Evolutionary conservation across 2,113 vertebrate genomes (phyloP).

Genomic region (Corythornis cristatus): DNA sequence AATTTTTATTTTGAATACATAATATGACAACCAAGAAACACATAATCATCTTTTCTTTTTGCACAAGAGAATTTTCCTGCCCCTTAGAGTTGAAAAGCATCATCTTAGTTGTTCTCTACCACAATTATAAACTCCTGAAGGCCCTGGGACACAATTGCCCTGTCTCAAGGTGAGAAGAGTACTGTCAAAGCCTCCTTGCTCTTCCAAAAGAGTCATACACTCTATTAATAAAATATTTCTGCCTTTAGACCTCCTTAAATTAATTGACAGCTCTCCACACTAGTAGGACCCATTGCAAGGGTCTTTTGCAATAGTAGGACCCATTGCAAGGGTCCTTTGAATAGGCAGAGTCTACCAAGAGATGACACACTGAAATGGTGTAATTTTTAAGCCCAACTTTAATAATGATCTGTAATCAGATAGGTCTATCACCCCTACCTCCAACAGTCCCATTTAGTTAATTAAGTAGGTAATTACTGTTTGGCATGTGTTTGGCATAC

Average conservation of each 20-base stretch:
- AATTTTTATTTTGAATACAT: background rate
- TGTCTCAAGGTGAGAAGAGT: background rate
- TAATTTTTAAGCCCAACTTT: background rate
- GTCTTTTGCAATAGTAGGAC: background rate
- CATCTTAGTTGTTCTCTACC: background rate
- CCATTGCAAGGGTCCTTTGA: background rate
- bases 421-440: background rate
- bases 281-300: background rate
- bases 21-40: background rate
- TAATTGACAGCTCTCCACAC: background rate
- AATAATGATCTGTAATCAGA: background rate
- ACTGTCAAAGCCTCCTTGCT: background rate
- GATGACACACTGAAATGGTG: background rate
- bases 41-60: background rate
- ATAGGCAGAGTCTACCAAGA: background rate
- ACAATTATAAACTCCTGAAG: background rate
- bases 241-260: constrained; percentile 7
- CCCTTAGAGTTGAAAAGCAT: background rate
- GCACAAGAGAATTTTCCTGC: background rate
- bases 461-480: constrained; percentile 18
- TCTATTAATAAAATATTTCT: constrained; percentile 38
- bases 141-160: background rate
- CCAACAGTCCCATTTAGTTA: constrained; percentile 3
- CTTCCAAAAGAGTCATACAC: constrained; percentile 5
- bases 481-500: background rate